Base-by-base conservation (phyloP, 2,797 vertebrate genomes). In the Parauchenoglanis punctatus region DNA sequence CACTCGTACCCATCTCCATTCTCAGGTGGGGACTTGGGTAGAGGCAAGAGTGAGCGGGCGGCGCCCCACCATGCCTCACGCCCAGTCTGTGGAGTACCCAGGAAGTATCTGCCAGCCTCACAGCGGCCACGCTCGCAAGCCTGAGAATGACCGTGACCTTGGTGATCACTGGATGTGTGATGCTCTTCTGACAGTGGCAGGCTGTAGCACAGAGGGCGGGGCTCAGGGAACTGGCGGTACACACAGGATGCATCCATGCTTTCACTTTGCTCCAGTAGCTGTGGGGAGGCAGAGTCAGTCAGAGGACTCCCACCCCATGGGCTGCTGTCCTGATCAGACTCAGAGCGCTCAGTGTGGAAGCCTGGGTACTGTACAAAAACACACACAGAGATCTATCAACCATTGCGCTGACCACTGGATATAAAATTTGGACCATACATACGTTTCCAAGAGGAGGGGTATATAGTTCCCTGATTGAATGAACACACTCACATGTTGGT, bases 281-380 rank as follows among this genome's bases (percentile, higher is more conserved):
- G 97, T 10, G 98, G 98, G 85, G 98, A 99, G 80, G 97, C 95
- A 0, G 97, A 95, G 85, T 98, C 98, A 0, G 97, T 98, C 90
- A 98, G 94, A 0, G 98, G 98, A 84, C 97, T 99, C 87, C 97
- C 97, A 1, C 97, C 97, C 98, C 98, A 99, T 0, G 97, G 97
- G 90, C 98, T 98, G 89, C 98, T 98, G 88, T 98, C 98, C 3
- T 97, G 97, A 91, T 99, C 97, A 0, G 98, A 99, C 90, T 99
- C 98, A 0, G 98, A 98, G 61, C 97, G 95, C 91, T 99, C 98
- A 0, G 96, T 94, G 91, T 97, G 97, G 93, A 99, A 99, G 91
- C 97, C 96, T 20, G 97, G 94, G 92, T 97, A 98, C 98, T 99
- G 94, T 52, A 65, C 31, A 75, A 58, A 72, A 81, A 70, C n/a